Percentiles rank a stretch among this genome's conserved stretches.
These are phyloP conservation scores for Galaxea fascicularis DNA, from an alignment of 92 coral and sea anemone species.

Conservation along the genomic window DNA sequence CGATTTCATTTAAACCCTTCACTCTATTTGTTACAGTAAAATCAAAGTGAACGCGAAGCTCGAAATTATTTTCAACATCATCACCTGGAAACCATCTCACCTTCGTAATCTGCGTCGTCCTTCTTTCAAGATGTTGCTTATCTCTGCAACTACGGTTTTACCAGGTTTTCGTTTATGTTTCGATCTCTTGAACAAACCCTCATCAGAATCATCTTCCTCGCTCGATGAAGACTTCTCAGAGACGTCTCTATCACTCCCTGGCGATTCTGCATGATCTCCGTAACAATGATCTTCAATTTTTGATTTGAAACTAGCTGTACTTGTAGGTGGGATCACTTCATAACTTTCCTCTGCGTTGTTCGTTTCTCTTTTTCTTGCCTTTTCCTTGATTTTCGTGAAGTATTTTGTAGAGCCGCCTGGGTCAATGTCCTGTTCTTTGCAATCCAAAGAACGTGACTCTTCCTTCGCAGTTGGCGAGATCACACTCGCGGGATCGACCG, in stretches of 20 bases:
- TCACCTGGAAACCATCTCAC: background rate
- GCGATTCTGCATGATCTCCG: background rate
- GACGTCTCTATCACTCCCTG: no score
- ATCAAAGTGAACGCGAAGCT: no score
- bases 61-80: background rate
- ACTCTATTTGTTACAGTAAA: no score
- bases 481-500: background rate
- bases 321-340: constrained; percentile 11
- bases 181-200: constrained; percentile 12
- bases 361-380: background rate
- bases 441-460: background rate
- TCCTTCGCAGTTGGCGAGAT: background rate
- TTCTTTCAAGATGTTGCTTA: background rate
- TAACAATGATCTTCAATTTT: background rate
- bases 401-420: no score
- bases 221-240: constrained; percentile 4
- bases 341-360: background rate
- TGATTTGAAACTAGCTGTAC: constrained; percentile 5
- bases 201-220: constrained; percentile 35
- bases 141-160: background rate
- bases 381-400: constrained; percentile 29
- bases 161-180: constrained; percentile 1
- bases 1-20: no score
- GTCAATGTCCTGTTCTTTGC: background rate
- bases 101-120: constrained; percentile 31